phyloP scores from a whole-genome alignment of 2,888 invertebrate species.

The Brachyptera risi region DNA sequence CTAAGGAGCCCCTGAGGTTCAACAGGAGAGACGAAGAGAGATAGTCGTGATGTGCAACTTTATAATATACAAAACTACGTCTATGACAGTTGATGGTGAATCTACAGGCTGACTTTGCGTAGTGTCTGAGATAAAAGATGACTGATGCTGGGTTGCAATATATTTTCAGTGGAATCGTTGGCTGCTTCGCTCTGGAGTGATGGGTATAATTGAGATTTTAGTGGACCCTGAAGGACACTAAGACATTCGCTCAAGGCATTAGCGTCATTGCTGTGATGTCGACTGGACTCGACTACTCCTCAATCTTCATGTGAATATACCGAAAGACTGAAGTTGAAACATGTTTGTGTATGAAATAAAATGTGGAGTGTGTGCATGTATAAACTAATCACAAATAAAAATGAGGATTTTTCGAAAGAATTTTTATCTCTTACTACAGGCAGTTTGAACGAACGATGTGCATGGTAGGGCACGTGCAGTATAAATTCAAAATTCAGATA shows the following conservation, averaged over 20 bases:
- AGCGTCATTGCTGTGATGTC: neutral
- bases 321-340: too few relatives aligned
- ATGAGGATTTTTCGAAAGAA: too few relatives aligned
- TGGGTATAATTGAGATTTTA: conserved; percentile 1
- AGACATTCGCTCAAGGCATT: neutral
- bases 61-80: neutral
- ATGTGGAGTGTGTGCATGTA: too few relatives aligned
- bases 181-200: neutral
- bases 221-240: neutral
- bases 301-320: too few relatives aligned
- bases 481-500: too few relatives aligned
- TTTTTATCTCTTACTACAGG: too few relatives aligned
- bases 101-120: neutral
- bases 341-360: too few relatives aligned
- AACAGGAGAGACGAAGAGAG: neutral
- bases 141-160: conserved; percentile 14
- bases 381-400: too few relatives aligned
- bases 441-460: too few relatives aligned
- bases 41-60: neutral
- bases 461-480: too few relatives aligned
- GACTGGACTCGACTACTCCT: neutral
- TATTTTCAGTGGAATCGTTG: neutral
- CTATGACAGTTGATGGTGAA: neutral
- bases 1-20: neutral
- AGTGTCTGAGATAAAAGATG: conserved; percentile 9